Base-by-base conservation (phyloP, 2,797 vertebrate genomes). In the Dromococcyx pavoninus region DNA sequence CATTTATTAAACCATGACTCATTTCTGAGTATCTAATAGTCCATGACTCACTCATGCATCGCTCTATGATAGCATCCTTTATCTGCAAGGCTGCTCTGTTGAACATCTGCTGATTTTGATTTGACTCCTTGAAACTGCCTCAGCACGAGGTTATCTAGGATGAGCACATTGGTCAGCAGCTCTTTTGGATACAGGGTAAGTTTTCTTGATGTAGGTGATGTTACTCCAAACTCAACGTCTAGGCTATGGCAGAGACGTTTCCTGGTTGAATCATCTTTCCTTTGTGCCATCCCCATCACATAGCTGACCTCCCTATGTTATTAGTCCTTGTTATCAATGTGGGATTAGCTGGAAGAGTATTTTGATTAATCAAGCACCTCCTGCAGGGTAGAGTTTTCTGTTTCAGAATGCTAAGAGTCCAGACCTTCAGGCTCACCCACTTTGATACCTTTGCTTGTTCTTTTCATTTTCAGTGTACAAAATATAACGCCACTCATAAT, bases 41-140 rank as follows among this genome's bases (percentile, higher is more conserved):
- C 66, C 50, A 7, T 66, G 82, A 60, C 51, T 86, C 88, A 60
- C 51, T 58, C 0, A 0, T 44, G 58, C 0, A 1, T 39, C 1
- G 3, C 82, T 65, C 41, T 64, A 13, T 48, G 61, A 27, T 39
- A 15, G 27, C 50, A 25, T 50, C 81, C 85, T 62, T 66, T 61
- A 41, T 50, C 78, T 58, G 6, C 66, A 46, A 27, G 60, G 82
- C 56, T 80, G 66, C 81, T 61, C 32, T 67, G 15, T 19, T 54
- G 39, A 71, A 22, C 33, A 5, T 13, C 32, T 58, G 44, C 50
- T 41, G 61, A 9, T 44, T 74, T 39, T 48, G n/a, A 71, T 86
- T 84, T 84, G 12, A 22, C 7, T 80, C n/a, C 70, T 75, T 35
- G 80, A 64, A 70, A 23, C 16, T 53, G 73, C 41, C 54, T 56